Evolutionary conservation across 1,140 invertebrate genomes (phyloP).

Genomic region (Pseudobourletiella spinata): DNA sequence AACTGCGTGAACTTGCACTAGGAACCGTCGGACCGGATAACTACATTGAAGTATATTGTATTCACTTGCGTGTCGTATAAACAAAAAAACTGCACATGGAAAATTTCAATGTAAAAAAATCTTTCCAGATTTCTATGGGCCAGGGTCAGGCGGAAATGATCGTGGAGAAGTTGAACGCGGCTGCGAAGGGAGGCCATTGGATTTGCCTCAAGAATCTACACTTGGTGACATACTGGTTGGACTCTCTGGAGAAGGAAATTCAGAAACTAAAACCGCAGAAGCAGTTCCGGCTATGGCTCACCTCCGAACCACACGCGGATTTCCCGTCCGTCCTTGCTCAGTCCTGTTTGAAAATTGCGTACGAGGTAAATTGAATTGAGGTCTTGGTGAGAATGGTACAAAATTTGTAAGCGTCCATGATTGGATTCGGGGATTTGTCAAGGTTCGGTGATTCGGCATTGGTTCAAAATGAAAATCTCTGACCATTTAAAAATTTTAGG

Average conservation of each 20-base stretch:
- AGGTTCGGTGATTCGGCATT: no score
- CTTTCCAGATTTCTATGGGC: slow-evolving; percentile 58
- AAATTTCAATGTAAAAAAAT: no score
- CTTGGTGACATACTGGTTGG: slow-evolving; percentile 67
- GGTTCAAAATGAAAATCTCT: no score
- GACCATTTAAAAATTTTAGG: no score
- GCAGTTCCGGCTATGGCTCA: slow-evolving; percentile 66
- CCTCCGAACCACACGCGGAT: slow-evolving; percentile 56
- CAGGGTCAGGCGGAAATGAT: slow-evolving; percentile 61
- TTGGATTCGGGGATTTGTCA: no score
- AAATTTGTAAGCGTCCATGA: background rate
- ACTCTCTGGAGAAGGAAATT: slow-evolving; percentile 61
- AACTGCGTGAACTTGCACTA: slow-evolving; percentile 56
- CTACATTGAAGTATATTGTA: slow-evolving; percentile 52
- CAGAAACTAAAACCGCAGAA: slow-evolving; percentile 50
- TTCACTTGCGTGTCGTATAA: no score
- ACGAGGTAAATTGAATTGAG: slow-evolving; percentile 54
- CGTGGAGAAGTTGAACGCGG: slow-evolving; percentile 47
- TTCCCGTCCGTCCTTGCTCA: slow-evolving; percentile 58
- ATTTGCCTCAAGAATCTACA: slow-evolving; percentile 81
- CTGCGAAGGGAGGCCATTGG: slow-evolving; percentile 56
- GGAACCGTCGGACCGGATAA: slow-evolving; percentile 47
- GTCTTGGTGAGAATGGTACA: background rate
- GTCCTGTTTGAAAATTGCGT: slow-evolving; percentile 69
- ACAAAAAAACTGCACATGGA: no score